A percentile compares a stretch with the other conserved stretches of the same genome.
phyloP scores from a whole-genome alignment of 2,888 invertebrate genomes.

The Erebia epiphron region DNA sequence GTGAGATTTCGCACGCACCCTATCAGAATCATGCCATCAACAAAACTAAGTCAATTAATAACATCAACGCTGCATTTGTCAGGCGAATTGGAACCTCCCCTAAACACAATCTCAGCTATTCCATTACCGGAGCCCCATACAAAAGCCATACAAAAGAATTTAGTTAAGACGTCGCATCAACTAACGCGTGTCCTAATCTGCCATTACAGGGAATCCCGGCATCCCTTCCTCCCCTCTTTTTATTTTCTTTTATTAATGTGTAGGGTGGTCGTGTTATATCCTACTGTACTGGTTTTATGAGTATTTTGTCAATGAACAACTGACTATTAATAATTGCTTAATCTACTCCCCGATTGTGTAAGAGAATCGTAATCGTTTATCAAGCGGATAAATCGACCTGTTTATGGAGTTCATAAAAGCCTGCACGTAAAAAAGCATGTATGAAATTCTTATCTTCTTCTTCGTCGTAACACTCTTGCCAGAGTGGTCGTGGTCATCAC shows the following conservation, averaged over 20 bases:
- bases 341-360: too few species aligned
- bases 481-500: too few species aligned
- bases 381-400: too few species aligned
- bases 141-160: conserved; percentile 39
- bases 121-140: conserved; percentile 26
- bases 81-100: conserved; percentile 40
- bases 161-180: conserved; percentile 42
- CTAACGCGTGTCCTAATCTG: conserved; percentile 41
- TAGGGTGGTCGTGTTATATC: too few species aligned
- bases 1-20: neutral
- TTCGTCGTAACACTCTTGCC: too few species aligned
- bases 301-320: too few species aligned
- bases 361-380: too few species aligned
- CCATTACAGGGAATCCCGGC: conserved; percentile 39
- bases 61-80: conserved; percentile 42
- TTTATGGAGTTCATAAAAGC: too few species aligned
- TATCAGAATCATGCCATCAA: conserved; percentile 13
- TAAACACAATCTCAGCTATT: conserved; percentile 27
- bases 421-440: too few species aligned
- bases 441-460: too few species aligned
- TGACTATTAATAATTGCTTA: too few species aligned
- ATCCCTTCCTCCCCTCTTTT: conserved; percentile 33
- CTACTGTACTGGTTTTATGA: too few species aligned
- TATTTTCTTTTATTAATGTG: conserved; percentile 13
- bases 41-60: conserved; percentile 39